Evolutionary conservation across 2,797 vertebrate species (phyloP), one percentile per base, ranked within the genome.

Genomic region (Cheirogaleus major): DNA sequence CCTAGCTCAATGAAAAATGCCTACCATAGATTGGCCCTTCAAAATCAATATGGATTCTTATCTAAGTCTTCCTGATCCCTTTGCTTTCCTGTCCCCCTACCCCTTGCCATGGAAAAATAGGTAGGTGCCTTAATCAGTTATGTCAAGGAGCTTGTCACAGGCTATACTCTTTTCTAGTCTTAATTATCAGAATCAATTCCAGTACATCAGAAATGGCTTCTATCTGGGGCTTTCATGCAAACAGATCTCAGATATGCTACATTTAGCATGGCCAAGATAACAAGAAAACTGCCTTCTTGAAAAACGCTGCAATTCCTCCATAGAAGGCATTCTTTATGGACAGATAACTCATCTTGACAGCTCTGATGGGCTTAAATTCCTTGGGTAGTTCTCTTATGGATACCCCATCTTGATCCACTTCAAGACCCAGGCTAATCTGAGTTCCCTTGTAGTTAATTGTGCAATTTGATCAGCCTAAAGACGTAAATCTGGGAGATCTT

Each of bases 271-370:
- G 75, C 59, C 80, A 94, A 97, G 92, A 89, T 93, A 96, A 96
- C 48, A 93, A 94, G 55, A 96, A 96, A 90, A 35, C 83, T 78
- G 50, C 30, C 55, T 97, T 95, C 80, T 96, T 80, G 48, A 90
- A 90, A 93, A 96, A 73, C 1, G 5, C 45, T 79, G 55, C 50
- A 94, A 87, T 93, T 97, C 61, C 48, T 82, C 55, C 59, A 88
- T 45, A 93, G 43, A 80, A 93, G 80, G 43, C 87, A 88, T 95
- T 92, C 57, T 95, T 97, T 95, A 96, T 95, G 84, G 72, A 91
- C 70, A 93, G 83, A 96, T 97, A 97, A 96, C 75, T 96, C 92
- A 95, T 95, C 80, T 92, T 96, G 96, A 96, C 95, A 96, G 89
- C n/a, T 95, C 86, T 85, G 43, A 91, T 76, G 25, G 32, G 87